Evolutionary conservation across 1,140 invertebrate species (phyloP).

Genomic region (Homarus americanus): DNA sequence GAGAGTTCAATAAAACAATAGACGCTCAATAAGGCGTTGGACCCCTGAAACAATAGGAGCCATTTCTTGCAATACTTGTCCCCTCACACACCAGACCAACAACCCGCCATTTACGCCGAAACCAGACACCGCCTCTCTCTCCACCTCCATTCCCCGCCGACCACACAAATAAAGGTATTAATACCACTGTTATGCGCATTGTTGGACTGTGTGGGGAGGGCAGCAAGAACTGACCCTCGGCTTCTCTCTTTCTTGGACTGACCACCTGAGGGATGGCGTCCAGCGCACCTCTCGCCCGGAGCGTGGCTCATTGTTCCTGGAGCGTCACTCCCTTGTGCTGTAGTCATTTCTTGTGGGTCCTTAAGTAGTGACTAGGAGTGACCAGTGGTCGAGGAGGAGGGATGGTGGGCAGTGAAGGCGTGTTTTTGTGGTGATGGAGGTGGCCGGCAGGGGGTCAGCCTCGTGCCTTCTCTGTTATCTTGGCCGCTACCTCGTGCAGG

Average conservation of each 20-base stretch:
- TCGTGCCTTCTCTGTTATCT: too few species aligned
- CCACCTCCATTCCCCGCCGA: neutral
- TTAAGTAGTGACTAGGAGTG: neutral
- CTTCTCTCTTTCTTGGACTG: neutral
- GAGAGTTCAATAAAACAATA: conserved; percentile 5
- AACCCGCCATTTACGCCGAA: neutral
- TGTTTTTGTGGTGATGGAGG: neutral
- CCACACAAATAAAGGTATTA: neutral
- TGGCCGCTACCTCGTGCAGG: too few species aligned
- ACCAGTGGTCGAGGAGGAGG: neutral
- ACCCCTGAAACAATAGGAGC: neutral
- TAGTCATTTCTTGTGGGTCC: neutral
- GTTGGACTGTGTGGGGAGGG: neutral
- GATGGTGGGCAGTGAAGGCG: neutral
- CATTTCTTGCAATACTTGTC: neutral
- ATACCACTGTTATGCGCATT: neutral
- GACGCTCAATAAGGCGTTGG: neutral
- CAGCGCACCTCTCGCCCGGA: neutral
- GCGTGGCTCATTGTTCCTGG: conserved; percentile 4
- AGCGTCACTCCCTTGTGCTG: neutral
- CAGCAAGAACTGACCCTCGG: neutral
- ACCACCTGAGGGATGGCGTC: neutral
- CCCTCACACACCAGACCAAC: neutral
- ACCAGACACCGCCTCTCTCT: neutral
- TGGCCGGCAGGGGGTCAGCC: neutral